Evolutionary conservation across 1,140 invertebrate genomes (phyloP).

Genomic region (Zaprionus inermis): DNA sequence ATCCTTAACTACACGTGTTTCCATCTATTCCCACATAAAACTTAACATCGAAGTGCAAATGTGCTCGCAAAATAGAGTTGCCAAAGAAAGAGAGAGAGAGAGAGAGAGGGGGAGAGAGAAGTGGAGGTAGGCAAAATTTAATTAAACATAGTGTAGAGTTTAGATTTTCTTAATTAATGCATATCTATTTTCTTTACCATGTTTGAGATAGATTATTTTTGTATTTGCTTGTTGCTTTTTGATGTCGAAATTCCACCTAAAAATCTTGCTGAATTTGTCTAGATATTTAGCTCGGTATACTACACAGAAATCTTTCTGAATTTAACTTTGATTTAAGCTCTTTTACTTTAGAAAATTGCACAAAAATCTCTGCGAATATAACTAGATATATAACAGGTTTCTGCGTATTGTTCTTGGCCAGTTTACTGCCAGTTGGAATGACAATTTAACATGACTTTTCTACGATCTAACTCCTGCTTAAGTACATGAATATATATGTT

Average conservation of each 20-base stretch:
- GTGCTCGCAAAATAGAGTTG: neutral
- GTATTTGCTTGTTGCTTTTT: no score
- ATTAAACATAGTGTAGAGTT: constrained; percentile 1
- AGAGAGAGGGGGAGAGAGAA: neutral
- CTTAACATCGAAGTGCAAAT: constrained; percentile 8
- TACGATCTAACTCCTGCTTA: neutral
- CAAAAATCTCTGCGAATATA: no score
- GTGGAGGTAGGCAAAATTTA: neutral
- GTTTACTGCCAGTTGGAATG: neutral
- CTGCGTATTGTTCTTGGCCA: neutral
- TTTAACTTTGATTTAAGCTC: no score
- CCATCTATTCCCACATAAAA: constrained; percentile 13
- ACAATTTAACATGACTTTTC: neutral
- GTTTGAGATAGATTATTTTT: neutral
- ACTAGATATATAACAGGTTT: neutral
- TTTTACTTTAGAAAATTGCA: no score
- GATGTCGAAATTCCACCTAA: neutral
- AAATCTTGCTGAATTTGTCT: neutral
- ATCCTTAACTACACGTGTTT: constrained; percentile 18
- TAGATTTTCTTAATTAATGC: constrained; percentile 5
- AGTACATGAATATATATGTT: constrained; percentile 14
- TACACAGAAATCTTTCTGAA: no score
- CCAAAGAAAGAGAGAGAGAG: neutral
- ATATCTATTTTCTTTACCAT: neutral
- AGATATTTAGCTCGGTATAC: neutral